phyloP scores from a whole-genome alignment of 2,888 invertebrate species.

The Eristalis tenax region DNA sequence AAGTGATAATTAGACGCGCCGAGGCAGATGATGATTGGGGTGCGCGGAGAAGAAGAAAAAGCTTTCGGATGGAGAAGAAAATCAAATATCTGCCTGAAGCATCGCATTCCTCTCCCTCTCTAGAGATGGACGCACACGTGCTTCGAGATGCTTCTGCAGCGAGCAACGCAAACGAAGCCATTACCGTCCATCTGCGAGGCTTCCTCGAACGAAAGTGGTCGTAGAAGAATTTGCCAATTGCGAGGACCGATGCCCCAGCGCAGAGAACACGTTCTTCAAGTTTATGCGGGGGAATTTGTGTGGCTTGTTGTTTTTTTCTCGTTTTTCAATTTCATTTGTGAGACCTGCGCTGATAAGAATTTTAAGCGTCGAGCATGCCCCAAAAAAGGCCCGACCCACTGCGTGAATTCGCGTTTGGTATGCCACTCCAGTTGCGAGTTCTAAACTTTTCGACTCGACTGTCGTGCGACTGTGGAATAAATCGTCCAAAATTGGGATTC shows the following conservation, averaged over 20 bases:
- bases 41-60: conserved; percentile 5
- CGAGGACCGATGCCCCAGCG: neutral
- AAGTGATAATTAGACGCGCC: conserved; percentile 53
- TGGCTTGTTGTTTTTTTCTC: neutral
- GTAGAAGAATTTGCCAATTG: neutral
- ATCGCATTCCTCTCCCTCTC: neutral
- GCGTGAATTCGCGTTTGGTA: conserved; percentile 21
- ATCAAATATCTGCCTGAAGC: neutral
- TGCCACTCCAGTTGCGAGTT: conserved; percentile 11
- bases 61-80: neutral
- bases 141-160: conserved; percentile 1
- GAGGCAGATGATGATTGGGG: conserved; percentile 13
- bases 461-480: conserved; percentile 20
- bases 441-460: neutral
- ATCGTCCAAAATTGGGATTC: conserved; percentile 18
- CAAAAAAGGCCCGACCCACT: conserved; percentile 18
- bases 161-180: neutral
- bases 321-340: neutral
- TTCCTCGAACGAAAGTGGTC: neutral
- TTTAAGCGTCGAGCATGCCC: conserved; percentile 13
- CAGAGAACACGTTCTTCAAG: neutral
- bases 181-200: neutral
- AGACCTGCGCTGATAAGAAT: conserved; percentile 11
- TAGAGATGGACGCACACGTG: neutral
- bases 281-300: too few relatives aligned